Evolutionary conservation across 2,113 vertebrate species (phyloP).

Genomic region (Oryzias melastigma): DNA sequence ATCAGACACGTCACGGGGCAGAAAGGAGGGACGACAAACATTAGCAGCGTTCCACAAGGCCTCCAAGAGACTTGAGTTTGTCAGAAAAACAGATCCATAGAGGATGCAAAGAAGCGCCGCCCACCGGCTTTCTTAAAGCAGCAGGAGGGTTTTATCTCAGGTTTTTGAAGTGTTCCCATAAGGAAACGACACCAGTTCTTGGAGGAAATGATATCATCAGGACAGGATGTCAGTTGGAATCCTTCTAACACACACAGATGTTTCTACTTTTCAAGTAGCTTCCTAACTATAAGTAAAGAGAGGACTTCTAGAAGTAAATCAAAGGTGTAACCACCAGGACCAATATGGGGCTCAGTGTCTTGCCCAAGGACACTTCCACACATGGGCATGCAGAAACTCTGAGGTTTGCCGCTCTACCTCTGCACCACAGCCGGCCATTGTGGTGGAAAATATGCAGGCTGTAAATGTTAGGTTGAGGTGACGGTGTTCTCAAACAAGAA

Average conservation of each 20-base stretch:
- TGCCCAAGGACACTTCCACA: no score
- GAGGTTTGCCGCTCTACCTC: no score
- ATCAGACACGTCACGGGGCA: slow-evolving; percentile 38
- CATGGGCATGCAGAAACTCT: no score
- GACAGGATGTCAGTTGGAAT: slow-evolving; percentile 35
- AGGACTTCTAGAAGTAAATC: no score
- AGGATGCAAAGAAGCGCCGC: slow-evolving; percentile 27
- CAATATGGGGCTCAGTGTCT: no score
- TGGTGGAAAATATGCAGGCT: no score
- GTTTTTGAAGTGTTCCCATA: slow-evolving; percentile 36
- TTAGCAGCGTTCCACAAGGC: slow-evolving; percentile 48
- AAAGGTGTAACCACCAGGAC: no score
- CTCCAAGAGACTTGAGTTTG: slow-evolving; percentile 40
- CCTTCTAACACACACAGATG: slow-evolving; percentile 16
- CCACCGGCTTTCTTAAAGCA: slow-evolving; percentile 13
- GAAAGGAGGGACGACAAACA: slow-evolving; percentile 22
- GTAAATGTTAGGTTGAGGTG: no score
- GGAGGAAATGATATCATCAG: slow-evolving; percentile 48
- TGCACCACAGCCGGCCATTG: no score
- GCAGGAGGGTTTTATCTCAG: slow-evolving; percentile 28
- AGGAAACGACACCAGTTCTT: slow-evolving; percentile 35
- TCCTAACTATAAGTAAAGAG: no score
- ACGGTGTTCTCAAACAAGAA: no score
- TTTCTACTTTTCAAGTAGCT: background rate
- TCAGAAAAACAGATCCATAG: slow-evolving; percentile 16